Percentiles rank a stretch among this genome's conserved stretches.
Conservation (phyloP, 2,888 invertebrate species). For the Hylaea fasciaria region DNA sequence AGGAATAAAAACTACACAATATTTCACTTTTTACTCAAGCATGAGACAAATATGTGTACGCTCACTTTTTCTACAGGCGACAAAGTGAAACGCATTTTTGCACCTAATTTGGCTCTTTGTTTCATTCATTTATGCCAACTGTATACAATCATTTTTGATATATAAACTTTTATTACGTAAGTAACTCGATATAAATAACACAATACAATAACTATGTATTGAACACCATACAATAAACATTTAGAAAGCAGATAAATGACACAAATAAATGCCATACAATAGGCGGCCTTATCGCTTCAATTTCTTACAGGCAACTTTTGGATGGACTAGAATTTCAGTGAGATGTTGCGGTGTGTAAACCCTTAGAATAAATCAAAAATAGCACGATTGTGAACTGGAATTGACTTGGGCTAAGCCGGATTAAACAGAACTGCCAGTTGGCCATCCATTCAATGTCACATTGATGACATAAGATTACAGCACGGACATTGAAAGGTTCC, state of each 20-base stretch:
- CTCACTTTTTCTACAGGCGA: constrained; percentile 8
- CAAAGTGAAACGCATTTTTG: not conserved
- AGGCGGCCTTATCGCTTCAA: too few species aligned
- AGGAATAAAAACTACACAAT: constrained; percentile 2
- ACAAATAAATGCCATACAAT: too few species aligned
- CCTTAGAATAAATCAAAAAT: not conserved
- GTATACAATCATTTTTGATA: too few species aligned
- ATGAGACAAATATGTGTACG: not conserved
- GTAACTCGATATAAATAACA: too few species aligned
- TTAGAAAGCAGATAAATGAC: too few species aligned
- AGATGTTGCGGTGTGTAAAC: too few species aligned
- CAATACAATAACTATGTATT: too few species aligned
- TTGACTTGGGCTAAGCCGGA: not conserved
- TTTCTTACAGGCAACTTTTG: too few species aligned
- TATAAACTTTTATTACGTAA: not conserved
- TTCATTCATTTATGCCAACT: too few species aligned
- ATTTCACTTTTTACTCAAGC: not conserved
- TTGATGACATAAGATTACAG: constrained; percentile 12
- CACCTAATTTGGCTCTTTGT: too few species aligned
- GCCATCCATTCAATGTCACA: not conserved
- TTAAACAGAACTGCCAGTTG: constrained; percentile 1
- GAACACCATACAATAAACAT: too few species aligned
- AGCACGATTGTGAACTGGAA: not conserved
- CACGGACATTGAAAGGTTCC: constrained; percentile 32
- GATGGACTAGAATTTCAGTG: too few species aligned